Base-by-base conservation (phyloP, 2,888 invertebrate genomes). In the Eremobia ochroleuca region DNA sequence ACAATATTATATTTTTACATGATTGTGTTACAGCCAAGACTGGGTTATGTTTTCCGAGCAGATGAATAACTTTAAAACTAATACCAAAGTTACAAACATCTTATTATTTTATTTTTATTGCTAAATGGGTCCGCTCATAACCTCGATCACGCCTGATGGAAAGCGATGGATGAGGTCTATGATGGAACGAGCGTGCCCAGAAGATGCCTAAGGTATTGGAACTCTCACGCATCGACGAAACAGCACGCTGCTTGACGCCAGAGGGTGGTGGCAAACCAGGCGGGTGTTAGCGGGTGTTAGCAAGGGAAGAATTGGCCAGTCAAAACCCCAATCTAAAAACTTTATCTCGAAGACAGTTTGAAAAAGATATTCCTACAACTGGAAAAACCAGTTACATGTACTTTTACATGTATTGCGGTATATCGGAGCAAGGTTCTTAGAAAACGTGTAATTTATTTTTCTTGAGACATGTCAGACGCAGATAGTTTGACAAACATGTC, bases 361-460 rank as follows among this genome's bases (percentile, higher is more conserved):
- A 59, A 67, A 83, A 69, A 65, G n/a, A 62, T 59, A 62, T 85
- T 66, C 18, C n/a, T 49, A 43, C 49, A 67, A 71, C 25, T 83
- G 31, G 28, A 52, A 70, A 70, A 68, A 61, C 31, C 43, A 52
- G 67, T 67, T 37, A 81, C 66, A 76, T 70, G n/a, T 68, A 70
- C 62, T 69, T 64, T 52, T 64, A 31, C 31, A 67, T 65, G 18
- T 77, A 65, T 68, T 58, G 72, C 55, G 70, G 70, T 59, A 68
- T 69, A 52, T 69, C 59, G 65, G 49, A 85, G 65, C 28, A 77
- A 73, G 15, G 67, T 73, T 76, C 58, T 68, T 67, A 52, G 49
- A 77, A 78, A 79, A 88, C 81, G 13, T 70, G 77, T 83, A 83
- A 86, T 86, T 86, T 86, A 77, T 86, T 84, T 88, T 86, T 79